Percentiles rank a stretch among this genome's conserved stretches.
Evolutionary conservation across 2,113 vertebrate genomes (phyloP).

Genomic region (Ceyx cyanopectus): DNA sequence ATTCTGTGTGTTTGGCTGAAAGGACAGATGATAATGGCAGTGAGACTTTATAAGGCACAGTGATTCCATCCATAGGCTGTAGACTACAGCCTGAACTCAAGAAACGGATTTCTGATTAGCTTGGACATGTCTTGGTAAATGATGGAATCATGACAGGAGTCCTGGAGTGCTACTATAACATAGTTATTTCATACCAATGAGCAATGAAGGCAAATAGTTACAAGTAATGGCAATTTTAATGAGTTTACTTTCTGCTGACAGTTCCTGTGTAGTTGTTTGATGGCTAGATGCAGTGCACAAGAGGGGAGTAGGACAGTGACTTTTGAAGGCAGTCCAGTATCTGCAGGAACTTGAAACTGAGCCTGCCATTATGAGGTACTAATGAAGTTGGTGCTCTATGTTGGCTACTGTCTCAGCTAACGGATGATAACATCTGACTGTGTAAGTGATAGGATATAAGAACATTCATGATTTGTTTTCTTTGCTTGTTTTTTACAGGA

Average conservation of each 20-base stretch:
- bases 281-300: background rate
- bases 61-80: background rate
- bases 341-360: background rate
- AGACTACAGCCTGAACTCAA: background rate
- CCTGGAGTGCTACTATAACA: background rate
- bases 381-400: background rate
- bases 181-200: background rate
- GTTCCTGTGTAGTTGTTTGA: background rate
- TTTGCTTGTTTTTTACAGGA: background rate
- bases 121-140: background rate
- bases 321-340: background rate
- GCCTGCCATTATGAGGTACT: background rate
- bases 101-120: background rate
- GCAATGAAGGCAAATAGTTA: background rate
- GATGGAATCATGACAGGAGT: background rate
- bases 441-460: background rate
- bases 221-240: background rate
- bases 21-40: too few species aligned
- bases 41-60: background rate
- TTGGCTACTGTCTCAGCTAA: background rate
- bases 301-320: background rate
- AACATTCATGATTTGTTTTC: background rate
- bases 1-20: background rate
- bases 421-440: background rate
- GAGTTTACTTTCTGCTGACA: background rate